Evolutionary conservation across 2,797 vertebrate genomes (phyloP), one percentile per base, ranked within the genome.

Genomic region (Eulemur albifrons): DNA sequence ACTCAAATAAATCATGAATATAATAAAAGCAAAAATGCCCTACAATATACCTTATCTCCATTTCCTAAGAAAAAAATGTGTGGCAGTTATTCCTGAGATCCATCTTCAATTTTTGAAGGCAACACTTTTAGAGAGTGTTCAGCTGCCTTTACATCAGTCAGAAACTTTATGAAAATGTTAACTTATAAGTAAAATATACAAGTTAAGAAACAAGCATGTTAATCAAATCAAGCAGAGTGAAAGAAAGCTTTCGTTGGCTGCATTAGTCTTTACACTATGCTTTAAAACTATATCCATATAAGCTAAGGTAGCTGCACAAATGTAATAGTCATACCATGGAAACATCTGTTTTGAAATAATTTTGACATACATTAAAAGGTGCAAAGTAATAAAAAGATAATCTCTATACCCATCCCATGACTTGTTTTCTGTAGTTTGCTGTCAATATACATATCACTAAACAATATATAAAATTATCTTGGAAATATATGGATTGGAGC

Each of bases 151-250:
- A 43, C 14, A 84, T 70, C 73, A 23, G 13, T 32, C 54, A 94
- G 72, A 94, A 40, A 76, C 35, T 91, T 80, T 77, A 84, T 20
- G 12, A 88, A 88, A 92, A 57, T 79, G 25, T 90, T 94, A 93
- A 93, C 63, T 92, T 93, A 88, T 87, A 45, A 86, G 50, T 76
- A 77, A 93, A 94, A 81, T 38, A 54, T 30, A 40, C 59, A 82
- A 40, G 32, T 59, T 81, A 61, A 86, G 70, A 77, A 94, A 77
- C 20, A 94, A 85, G 57, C 30, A 23, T 2, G 27, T 52, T 80
- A 59, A 76, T 76, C 89, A 94, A 92, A 75, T 77, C 54, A 90
- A 59, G 57, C 11, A 9, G 35, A 93, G 63, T 54, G 65, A 86
- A 92, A 40, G n/a, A 84, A 85, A 88, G 65, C 73, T 25, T 40